These are phyloP conservation scores for Montipora capitata DNA, from an alignment of 92 coral and sea anemone species.

Conservation along the genomic window DNA sequence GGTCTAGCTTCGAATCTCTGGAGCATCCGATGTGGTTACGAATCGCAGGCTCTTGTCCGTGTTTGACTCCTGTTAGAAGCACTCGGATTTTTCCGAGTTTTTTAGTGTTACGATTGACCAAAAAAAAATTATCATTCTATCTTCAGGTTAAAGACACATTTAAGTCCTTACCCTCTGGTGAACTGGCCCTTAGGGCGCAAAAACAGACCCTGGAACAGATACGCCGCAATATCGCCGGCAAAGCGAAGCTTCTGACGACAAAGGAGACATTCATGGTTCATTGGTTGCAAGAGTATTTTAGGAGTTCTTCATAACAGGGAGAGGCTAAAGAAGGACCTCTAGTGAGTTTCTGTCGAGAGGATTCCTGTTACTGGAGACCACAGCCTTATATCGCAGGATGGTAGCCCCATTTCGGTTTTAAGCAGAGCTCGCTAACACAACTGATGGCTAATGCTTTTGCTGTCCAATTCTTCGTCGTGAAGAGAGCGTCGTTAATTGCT, in stretches of 20 bases:
- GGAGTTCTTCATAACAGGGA: background rate
- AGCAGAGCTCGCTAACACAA: too few species aligned
- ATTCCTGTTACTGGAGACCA: background rate
- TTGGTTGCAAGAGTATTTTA: slow-evolving; percentile 66
- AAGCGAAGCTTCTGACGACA: slow-evolving; percentile 38
- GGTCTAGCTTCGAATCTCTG: too few species aligned
- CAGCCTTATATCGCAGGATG: too few species aligned
- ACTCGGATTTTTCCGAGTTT: too few species aligned
- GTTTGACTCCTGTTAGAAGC: too few species aligned
- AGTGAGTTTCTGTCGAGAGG: background rate
- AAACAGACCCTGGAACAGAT: slow-evolving; percentile 57
- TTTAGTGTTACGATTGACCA: too few species aligned
- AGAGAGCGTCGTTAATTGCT: too few species aligned
- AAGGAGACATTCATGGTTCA: slow-evolving; percentile 29
- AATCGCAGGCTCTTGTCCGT: too few species aligned
- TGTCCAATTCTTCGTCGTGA: too few species aligned
- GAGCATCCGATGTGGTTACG: too few species aligned
- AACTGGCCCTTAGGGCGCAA: slow-evolving; percentile 50
- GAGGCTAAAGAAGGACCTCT: background rate
- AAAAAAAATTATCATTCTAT: background rate
- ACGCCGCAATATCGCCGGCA: slow-evolving; percentile 39
- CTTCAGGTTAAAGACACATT: slow-evolving; percentile 60
- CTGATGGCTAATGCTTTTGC: too few species aligned
- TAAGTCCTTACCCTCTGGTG: slow-evolving; percentile 27
- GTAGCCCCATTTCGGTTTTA: too few species aligned